Base-by-base conservation (phyloP, 2,113 vertebrate genomes). In the Gobius niger region DNA sequence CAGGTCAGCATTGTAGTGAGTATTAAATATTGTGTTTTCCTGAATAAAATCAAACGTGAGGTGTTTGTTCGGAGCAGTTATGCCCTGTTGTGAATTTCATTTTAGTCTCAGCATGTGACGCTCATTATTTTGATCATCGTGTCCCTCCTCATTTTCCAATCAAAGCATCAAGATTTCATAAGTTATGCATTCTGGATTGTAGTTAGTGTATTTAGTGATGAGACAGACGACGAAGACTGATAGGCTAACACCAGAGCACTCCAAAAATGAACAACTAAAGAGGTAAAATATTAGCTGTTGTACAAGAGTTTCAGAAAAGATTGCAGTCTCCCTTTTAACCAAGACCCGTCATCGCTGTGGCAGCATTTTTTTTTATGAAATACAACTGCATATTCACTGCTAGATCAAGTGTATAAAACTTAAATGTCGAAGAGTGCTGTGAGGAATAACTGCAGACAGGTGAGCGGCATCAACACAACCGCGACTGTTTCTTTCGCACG, bases 51-150 rank as follows among this genome's bases (percentile, higher is more conserved):
- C 62, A 59, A 62, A 49, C 59, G 50, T 13, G 6, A 74, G 50
- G 53, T 47, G 73, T 65, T 61, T 75, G 59, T 70, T 76, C 40
- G 57, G 49, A 60, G 44, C 52, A 64, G 40, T 11, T 71, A 81
- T 3, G 72, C 54, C 86, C 88, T 80, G 82, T 81, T 73, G 88
- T 73, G 83, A 83, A 77, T 86, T 86, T 87, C 70, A 86, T 88
- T 88, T 84, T 68, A 78, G 72, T 74, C 86, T 66, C 85, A 90
- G 81, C 84, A 72, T 87, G 85, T 44, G 56, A 71, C 62, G 73
- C 57, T 70, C 57, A 62, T 63, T 86, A 85, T 84, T 85, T 79
- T 76, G 70, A 86, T 85, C 64, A 85, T 52, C 80, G 63, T 41
- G 4, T 70, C 50, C 18, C 13, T 77, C 47, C 10, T 0, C 62